Percentiles rank a stretch among this genome's conserved stretches.
Conservation (phyloP, 2,888 invertebrate species). For the Leptinotarsa peninsularis region DNA sequence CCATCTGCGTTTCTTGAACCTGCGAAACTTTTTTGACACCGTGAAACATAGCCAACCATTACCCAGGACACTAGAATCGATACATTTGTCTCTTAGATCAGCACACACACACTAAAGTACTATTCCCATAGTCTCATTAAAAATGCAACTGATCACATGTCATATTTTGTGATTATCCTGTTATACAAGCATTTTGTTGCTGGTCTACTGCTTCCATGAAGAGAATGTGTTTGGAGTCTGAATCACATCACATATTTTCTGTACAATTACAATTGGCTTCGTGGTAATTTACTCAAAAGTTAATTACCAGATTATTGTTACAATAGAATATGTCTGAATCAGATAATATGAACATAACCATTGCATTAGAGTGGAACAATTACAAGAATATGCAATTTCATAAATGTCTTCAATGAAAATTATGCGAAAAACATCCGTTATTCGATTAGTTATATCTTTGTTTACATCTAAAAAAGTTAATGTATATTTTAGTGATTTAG, state of each 20-base stretch:
- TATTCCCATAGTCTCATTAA: constrained; percentile 24
- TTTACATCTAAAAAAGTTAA: too few relatives aligned
- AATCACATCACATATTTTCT: constrained; percentile 39
- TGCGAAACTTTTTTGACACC: too few relatives aligned
- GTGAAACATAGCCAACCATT: too few relatives aligned
- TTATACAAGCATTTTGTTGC: constrained; percentile 31
- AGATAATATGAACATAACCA: constrained; percentile 43
- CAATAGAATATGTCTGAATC: constrained; percentile 42
- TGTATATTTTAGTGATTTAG: too few relatives aligned
- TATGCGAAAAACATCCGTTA: constrained; percentile 24
- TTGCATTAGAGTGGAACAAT: constrained; percentile 41
- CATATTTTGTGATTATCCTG: constrained; percentile 36
- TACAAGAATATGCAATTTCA: constrained; percentile 40
- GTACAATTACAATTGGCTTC: constrained; percentile 38
- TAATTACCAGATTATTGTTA: constrained; percentile 43
- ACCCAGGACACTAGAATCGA: too few relatives aligned
- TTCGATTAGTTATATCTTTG: not conserved
- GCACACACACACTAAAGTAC: not conserved
- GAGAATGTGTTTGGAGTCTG: constrained; percentile 36
- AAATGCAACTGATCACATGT: constrained; percentile 32
- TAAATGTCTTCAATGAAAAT: constrained; percentile 27
- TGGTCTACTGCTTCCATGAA: constrained; percentile 35
- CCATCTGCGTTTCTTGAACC: too few relatives aligned
- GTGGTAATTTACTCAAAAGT: constrained; percentile 37
- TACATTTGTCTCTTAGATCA: too few relatives aligned